phyloP scores from a whole-genome alignment of 1,140 invertebrate genomes.

The Philotrypesis tridentata region DNA sequence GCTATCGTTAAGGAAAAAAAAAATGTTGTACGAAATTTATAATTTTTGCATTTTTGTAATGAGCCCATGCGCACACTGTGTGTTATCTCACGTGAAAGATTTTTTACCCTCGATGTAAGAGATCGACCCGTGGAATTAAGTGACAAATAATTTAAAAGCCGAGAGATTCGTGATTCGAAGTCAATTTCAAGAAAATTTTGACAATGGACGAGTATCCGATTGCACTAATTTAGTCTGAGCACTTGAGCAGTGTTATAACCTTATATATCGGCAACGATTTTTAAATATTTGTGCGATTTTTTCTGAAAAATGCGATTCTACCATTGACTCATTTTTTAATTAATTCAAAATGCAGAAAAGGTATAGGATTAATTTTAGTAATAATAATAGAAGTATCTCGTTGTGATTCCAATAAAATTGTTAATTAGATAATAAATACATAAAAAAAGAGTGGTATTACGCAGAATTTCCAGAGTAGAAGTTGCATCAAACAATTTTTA shows the following conservation, averaged over 20 bases:
- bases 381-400: neutral
- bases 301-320: no score
- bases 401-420: neutral
- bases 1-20: neutral
- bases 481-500: neutral
- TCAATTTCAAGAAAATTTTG: neutral
- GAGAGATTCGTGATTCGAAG: neutral
- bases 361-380: neutral
- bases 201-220: neutral
- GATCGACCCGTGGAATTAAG: neutral
- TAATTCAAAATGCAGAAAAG: neutral
- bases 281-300: neutral
- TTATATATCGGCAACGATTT: neutral
- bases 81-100: neutral
- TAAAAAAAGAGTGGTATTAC: neutral
- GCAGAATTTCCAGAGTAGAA: neutral
- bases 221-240: neutral
- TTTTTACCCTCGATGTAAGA: neutral
- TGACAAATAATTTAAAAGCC: neutral
- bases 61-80: slow-evolving; percentile 16
- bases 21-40: slow-evolving; percentile 9
- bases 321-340: neutral
- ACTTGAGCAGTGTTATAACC: neutral
- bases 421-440: neutral
- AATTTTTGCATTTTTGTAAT: slow-evolving; percentile 39